phyloP scores from a whole-genome alignment of 2,797 vertebrate genomes.

The Phalanger gymnotis region DNA sequence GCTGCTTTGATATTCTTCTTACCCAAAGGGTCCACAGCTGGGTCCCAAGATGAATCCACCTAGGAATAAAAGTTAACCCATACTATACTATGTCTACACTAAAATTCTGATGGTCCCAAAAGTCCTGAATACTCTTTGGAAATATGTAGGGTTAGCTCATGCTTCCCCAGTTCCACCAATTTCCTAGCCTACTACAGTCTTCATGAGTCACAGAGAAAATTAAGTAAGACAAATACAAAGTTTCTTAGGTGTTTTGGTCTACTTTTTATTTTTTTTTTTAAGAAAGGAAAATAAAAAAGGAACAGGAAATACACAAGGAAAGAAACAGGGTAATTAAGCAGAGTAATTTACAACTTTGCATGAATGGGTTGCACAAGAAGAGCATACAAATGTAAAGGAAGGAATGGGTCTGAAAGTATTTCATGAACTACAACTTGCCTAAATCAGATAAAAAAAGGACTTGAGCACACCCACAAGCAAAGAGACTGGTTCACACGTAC shows the following conservation, averaged over 20 bases:
- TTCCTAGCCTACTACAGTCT: neutral
- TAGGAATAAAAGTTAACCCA: neutral
- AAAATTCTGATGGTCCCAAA: neutral
- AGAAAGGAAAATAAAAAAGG: neutral
- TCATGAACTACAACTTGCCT: neutral
- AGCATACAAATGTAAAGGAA: neutral
- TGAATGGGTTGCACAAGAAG: neutral
- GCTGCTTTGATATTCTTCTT: neutral
- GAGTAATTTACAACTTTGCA: neutral
- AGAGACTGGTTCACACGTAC: neutral
- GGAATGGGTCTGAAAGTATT: neutral
- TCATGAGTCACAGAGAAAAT: neutral
- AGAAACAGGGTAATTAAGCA: no score
- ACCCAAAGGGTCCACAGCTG: neutral
- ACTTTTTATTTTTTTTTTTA: neutral
- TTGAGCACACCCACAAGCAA: neutral
- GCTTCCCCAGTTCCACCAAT: neutral
- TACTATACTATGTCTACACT: neutral
- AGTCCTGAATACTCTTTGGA: neutral
- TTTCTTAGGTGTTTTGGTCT: neutral
- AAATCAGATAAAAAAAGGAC: neutral
- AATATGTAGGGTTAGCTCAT: neutral
- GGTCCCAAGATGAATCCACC: neutral
- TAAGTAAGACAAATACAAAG: neutral
- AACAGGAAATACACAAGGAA: neutral